phyloP scores from a whole-genome alignment of 2,113 vertebrate species.

The Paralichthys olivaceus region DNA sequence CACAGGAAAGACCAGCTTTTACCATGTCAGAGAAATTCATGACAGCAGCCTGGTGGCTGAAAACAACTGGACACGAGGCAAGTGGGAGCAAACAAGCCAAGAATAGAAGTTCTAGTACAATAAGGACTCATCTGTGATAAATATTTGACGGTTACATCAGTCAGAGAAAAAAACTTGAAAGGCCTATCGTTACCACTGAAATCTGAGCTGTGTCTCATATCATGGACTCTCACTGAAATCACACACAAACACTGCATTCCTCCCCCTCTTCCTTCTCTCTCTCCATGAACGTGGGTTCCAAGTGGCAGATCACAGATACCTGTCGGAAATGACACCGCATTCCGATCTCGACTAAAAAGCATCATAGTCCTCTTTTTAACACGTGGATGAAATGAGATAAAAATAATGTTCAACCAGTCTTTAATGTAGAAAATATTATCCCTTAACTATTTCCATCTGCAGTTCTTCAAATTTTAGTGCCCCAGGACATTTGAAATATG shows the following conservation, averaged over 20 bases:
- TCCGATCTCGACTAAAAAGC: neutral
- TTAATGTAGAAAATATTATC: neutral
- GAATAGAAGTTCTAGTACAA: neutral
- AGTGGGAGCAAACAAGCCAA: neutral
- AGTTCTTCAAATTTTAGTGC: too few relatives aligned
- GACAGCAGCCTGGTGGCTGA: neutral
- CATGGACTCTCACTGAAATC: too few relatives aligned
- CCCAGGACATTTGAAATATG: too few relatives aligned
- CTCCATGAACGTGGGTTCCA: neutral
- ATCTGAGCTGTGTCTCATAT: neutral
- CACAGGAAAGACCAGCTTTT: neutral
- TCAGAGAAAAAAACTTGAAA: neutral
- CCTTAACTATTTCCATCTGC: neutral
- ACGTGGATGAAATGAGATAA: too few relatives aligned
- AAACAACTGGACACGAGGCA: neutral
- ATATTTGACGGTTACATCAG: neutral
- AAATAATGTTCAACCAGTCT: neutral
- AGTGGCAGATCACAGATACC: neutral
- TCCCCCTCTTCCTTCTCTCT: neutral
- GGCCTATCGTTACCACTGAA: neutral
- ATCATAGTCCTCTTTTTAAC: neutral
- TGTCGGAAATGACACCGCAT: neutral
- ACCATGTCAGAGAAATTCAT: neutral
- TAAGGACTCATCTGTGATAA: neutral
- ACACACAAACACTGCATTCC: neutral